phyloP scores from a whole-genome alignment of 2,797 vertebrate genomes.

The Chelidonichthys spinosus region DNA sequence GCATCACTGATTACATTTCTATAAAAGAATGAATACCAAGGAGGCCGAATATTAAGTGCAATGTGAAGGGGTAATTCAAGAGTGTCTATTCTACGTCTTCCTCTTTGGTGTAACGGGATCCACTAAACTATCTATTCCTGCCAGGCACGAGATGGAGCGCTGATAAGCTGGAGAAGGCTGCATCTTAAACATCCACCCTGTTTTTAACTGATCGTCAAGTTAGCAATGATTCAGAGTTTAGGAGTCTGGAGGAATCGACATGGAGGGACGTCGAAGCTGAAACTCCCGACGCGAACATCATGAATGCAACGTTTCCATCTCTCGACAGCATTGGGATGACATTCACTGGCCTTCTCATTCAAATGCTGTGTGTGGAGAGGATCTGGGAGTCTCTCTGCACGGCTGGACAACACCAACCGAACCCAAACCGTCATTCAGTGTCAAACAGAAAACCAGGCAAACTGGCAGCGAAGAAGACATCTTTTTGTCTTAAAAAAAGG shows the following conservation, averaged over 20 bases:
- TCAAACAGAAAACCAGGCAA: background rate
- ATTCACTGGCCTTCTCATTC: constrained; percentile 43
- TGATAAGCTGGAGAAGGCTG: constrained; percentile 63
- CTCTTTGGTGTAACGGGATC: constrained; percentile 84
- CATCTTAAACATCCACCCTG: constrained; percentile 35
- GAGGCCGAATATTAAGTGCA: constrained; percentile 6
- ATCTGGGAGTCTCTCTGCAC: background rate
- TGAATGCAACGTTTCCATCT: constrained; percentile 16
- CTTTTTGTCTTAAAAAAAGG: background rate
- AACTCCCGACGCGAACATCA: constrained; percentile 35
- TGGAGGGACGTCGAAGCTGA: background rate
- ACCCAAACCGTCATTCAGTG: background rate
- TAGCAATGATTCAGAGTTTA: background rate
- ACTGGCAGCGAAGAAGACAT: background rate
- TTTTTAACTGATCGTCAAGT: constrained; percentile 1
- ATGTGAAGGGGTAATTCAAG: constrained; percentile 19
- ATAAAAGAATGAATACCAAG: constrained; percentile 4
- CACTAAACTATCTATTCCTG: constrained; percentile 58
- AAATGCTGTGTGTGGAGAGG: constrained; percentile 11
- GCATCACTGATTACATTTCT: constrained; percentile 19
- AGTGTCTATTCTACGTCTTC: constrained; percentile 40
- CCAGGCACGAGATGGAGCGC: constrained; percentile 75
- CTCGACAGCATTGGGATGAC: constrained; percentile 3
- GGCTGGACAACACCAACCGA: background rate
- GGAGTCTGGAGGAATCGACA: background rate